phyloP scores from a whole-genome alignment of 2,797 vertebrate genomes.

The Anabas testudineus region DNA sequence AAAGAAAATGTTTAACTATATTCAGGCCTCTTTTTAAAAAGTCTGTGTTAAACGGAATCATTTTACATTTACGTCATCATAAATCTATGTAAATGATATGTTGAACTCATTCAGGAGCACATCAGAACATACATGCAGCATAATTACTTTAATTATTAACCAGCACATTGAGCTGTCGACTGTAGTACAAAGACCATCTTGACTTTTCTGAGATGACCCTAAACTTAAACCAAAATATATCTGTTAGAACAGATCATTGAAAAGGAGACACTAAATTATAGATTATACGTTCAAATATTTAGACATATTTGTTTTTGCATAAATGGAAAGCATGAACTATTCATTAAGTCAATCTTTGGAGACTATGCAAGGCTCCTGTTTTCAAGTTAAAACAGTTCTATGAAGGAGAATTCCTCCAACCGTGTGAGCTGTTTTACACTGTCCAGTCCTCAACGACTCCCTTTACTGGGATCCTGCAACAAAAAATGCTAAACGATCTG shows the following conservation, averaged over 20 bases:
- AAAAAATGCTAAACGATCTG: slow-evolving; percentile 68
- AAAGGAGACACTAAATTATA: neutral
- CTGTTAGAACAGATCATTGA: neutral
- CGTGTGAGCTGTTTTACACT: slow-evolving; percentile 5
- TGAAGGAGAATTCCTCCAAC: slow-evolving; percentile 26
- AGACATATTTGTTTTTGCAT: neutral
- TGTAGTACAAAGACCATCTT: too few relatives aligned
- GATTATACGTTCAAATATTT: neutral
- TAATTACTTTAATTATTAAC: slow-evolving; percentile 16
- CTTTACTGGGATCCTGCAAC: slow-evolving; percentile 34
- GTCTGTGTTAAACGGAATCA: too few relatives aligned
- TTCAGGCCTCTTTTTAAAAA: too few relatives aligned
- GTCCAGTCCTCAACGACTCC: slow-evolving; percentile 29
- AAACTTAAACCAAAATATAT: neutral
- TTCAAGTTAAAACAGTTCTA: slow-evolving; percentile 24
- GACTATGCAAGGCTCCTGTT: neutral
- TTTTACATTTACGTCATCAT: slow-evolving; percentile 4
- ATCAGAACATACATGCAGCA: neutral
- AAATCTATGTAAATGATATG: neutral
- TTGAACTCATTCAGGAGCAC: neutral
- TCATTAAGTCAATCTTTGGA: slow-evolving; percentile 4
- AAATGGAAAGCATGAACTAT: neutral
- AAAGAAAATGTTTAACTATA: too few relatives aligned
- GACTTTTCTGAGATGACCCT: neutral
- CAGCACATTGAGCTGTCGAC: slow-evolving; percentile 31